phyloP scores from a whole-genome alignment of 2,888 invertebrate genomes.

The Tanytarsus gracilentus region DNA sequence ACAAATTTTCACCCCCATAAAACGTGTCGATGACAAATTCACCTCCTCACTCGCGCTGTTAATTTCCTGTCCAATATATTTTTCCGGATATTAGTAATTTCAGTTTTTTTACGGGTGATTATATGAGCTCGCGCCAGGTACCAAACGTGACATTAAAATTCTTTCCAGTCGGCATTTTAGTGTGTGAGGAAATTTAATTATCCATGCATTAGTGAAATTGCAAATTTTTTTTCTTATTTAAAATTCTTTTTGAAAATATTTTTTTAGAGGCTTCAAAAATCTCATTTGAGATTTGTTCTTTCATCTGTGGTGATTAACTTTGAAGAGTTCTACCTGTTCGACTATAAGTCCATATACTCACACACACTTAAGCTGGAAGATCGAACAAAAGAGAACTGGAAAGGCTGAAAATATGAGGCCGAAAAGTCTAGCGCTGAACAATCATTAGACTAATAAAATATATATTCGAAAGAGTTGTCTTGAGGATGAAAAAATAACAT shows the following conservation, averaged over 20 bases:
- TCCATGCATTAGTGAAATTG: too few relatives aligned
- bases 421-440: constrained; percentile 12
- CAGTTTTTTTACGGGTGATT: not conserved
- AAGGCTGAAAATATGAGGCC: not conserved
- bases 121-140: not conserved
- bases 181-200: too few relatives aligned
- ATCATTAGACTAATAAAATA: constrained; percentile 13
- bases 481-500: constrained; percentile 1
- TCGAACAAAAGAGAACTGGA: not conserved
- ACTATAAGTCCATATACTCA: not conserved
- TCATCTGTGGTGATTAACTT: not conserved
- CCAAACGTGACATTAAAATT: not conserved
- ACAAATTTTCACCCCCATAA: not conserved
- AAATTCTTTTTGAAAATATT: too few relatives aligned
- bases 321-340: constrained; percentile 1
- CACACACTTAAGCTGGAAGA: not conserved
- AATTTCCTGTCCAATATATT: constrained; percentile 24
- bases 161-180: too few relatives aligned
- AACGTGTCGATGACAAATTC: constrained; percentile 10
- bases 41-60: constrained; percentile 5
- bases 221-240: too few relatives aligned
- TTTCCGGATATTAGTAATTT: constrained; percentile 27
- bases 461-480: constrained; percentile 6
- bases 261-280: not conserved
- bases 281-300: not conserved